These are phyloP conservation scores for Lochmaea crataegi DNA, from an alignment of 2,888 invertebrate genomes.

Conservation along the genomic window DNA sequence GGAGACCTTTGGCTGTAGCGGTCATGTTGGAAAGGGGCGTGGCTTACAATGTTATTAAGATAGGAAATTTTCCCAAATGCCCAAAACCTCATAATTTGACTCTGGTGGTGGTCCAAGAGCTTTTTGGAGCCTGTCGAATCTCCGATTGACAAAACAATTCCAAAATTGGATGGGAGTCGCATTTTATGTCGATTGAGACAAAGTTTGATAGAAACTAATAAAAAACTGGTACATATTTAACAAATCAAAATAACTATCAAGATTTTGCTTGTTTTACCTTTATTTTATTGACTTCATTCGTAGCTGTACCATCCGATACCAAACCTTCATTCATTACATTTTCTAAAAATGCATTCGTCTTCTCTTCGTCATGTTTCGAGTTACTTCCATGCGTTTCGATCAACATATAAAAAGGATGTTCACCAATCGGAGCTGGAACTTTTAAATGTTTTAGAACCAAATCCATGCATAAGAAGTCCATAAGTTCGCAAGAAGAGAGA, in stretches of 20 bases:
- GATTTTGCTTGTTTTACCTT: slow-evolving; percentile 67
- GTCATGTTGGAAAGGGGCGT: too few relatives aligned
- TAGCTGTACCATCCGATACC: slow-evolving; percentile 86
- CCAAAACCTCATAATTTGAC: too few relatives aligned
- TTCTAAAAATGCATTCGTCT: slow-evolving; percentile 82
- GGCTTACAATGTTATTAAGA: too few relatives aligned
- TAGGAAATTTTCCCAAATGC: too few relatives aligned
- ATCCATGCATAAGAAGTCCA: slow-evolving; percentile 82
- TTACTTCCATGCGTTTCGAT: slow-evolving; percentile 92
- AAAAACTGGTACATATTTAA: too few relatives aligned
- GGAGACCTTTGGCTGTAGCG: too few relatives aligned
- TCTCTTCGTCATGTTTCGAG: slow-evolving; percentile 86
- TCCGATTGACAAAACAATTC: too few relatives aligned
- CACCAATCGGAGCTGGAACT: slow-evolving; percentile 71
- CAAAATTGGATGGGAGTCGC: too few relatives aligned
- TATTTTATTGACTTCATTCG: slow-evolving; percentile 85
- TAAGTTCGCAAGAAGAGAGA: slow-evolving; percentile 95
- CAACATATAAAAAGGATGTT: slow-evolving; percentile 85
- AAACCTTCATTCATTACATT: slow-evolving; percentile 76
- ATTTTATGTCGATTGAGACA: too few relatives aligned
- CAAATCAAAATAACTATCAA: not conserved
- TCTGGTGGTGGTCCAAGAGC: too few relatives aligned
- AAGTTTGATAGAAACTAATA: too few relatives aligned
- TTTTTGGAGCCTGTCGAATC: too few relatives aligned
- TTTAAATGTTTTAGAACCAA: slow-evolving; percentile 73